A percentile compares a stretch with the other conserved stretches of the same genome.
Evolutionary conservation across 1,140 invertebrate species (phyloP).

Genomic region (Orius laevigatus): DNA sequence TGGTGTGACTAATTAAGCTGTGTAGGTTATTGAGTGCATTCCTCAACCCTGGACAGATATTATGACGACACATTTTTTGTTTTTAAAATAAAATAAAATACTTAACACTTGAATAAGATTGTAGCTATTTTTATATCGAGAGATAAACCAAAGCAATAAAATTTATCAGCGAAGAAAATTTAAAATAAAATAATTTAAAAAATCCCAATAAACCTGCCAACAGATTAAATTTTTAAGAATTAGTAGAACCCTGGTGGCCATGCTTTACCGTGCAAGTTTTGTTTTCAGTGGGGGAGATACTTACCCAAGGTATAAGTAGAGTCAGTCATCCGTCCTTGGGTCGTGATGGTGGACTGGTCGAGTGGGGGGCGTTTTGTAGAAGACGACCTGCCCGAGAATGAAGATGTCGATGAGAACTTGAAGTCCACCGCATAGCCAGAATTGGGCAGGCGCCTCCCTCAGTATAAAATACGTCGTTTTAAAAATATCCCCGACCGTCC

Average conservation of each 20-base stretch:
- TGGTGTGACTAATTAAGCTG: no score
- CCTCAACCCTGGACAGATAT: no score
- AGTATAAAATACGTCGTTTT: conserved; percentile 94
- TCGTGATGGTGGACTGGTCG: conserved; percentile 9
- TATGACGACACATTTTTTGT: no score
- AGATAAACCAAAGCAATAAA: no score
- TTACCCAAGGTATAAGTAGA: conserved; percentile 16
- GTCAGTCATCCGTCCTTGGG: conserved; percentile 15
- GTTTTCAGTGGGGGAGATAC: no score
- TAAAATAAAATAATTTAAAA: neutral
- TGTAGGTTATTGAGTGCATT: no score
- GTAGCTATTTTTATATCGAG: no score
- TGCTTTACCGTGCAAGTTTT: no score
- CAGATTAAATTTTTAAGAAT: neutral
- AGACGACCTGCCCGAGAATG: conserved; percentile 62
- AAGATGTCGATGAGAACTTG: conserved; percentile 76
- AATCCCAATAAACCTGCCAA: neutral
- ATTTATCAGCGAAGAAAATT: no score
- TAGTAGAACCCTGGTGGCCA: neutral
- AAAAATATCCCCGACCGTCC: conserved; percentile 88
- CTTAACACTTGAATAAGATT: no score
- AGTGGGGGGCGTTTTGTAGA: conserved; percentile 17
- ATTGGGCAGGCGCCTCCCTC: conserved; percentile 79
- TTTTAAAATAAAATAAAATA: no score
- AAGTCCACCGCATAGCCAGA: conserved; percentile 84